Base-by-base conservation (phyloP, 2,113 vertebrate species). In the Neogobius melanostomus region DNA sequence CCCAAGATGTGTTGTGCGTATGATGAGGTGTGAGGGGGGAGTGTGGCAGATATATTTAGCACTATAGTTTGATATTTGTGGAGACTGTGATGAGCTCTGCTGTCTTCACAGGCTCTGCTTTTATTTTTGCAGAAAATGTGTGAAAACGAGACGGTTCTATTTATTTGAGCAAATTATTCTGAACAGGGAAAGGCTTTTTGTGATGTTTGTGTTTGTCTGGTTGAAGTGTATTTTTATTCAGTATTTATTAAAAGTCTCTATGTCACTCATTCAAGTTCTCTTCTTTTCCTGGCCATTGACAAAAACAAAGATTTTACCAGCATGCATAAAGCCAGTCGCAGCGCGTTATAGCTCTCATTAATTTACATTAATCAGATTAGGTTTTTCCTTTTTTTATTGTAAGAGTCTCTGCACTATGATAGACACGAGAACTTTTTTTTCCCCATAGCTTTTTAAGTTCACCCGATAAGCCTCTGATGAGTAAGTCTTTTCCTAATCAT, bases 201-300 rank as follows among this genome's bases (percentile, higher is more conserved):
- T 64, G 59, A 28, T 7, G 11, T 21, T 57, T 78, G 52, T 66
- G 52, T 66, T 79, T 74, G 59, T 82, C 46, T 59, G 74, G 50
- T 53, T 67, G 11, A 57, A 53, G 21, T 83, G 70, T 71, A 46
- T 81, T 82, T 80, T 56, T 57, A 61, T 79, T 79, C 79, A 4
- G 60, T 68, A 78, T 78, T 89, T 74, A 80, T 85, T 84, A 84
- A 88, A 87, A 11, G 11, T 68, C 28, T 7, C 53, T 66, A 4
- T 71, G 50, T 68, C 28, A 5, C 7, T 64, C 42, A 61, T 84
- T 61, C 48, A 54, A 64, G 6, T 45, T 42, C 11, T 15, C 15
- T 61, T 61, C 42, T 45, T 61, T n/a, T 10, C 28, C 21, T 21
- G 21, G 21, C 21, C 28, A 36, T 36, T 36, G 28, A 36, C 28